A percentile compares a stretch with the other conserved stretches of the same genome.
Evolutionary conservation across 2,888 invertebrate genomes (phyloP).

Genomic region (Rhingia campestris): DNA sequence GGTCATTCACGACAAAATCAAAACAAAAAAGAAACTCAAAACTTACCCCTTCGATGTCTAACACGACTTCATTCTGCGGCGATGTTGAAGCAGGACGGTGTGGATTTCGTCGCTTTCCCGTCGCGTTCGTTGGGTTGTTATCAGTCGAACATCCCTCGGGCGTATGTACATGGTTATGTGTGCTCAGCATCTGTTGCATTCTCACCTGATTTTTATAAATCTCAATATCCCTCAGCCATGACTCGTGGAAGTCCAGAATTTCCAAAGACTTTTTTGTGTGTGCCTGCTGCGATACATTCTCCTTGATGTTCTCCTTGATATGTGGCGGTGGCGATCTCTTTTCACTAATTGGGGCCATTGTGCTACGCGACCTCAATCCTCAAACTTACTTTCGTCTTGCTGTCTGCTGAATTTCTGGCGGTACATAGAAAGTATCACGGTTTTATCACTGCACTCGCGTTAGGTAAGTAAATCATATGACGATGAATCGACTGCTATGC

Average conservation of each 20-base stretch:
- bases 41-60: conserved; percentile 62
- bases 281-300: conserved; percentile 76
- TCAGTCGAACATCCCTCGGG: conserved; percentile 67
- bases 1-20: conserved; percentile 13
- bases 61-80: not conserved
- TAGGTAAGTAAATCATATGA: conserved; percentile 73
- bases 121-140: not conserved
- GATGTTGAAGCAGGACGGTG: not conserved
- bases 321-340: conserved; percentile 78
- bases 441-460: conserved; percentile 47
- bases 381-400: conserved; percentile 48
- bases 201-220: conserved; percentile 80
- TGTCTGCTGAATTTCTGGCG: conserved; percentile 55
- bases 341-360: conserved; percentile 82
- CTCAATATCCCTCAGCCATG: conserved; percentile 82
- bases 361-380: conserved; percentile 54
- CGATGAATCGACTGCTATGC: conserved; percentile 43
- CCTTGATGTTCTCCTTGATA: conserved; percentile 77
- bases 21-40: not conserved
- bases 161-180: conserved; percentile 77
- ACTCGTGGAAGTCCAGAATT: conserved; percentile 81
- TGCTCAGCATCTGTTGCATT: conserved; percentile 77
- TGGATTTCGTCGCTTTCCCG: conserved; percentile 54
- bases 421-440: conserved; percentile 40
- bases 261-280: conserved; percentile 76